Evolutionary conservation across 2,888 invertebrate species (phyloP).

Genomic region (Micropterix aruncella): DNA sequence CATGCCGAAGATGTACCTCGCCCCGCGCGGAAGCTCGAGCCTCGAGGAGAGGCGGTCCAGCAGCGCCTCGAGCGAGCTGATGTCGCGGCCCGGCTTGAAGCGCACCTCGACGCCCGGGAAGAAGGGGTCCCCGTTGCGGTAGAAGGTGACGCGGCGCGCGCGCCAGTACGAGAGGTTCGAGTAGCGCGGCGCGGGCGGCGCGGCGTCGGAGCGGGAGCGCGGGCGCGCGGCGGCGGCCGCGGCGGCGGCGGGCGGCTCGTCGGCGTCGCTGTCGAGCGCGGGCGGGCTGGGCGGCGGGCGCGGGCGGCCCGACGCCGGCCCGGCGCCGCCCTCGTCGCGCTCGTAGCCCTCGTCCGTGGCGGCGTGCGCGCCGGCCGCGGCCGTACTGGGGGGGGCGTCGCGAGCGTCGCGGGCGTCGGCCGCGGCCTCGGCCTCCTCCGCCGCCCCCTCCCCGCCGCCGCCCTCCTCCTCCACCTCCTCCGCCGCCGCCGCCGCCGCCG

Average conservation of each 20-base stretch:
- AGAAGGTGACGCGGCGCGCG: constrained; percentile 76
- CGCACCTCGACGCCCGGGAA: constrained; percentile 77
- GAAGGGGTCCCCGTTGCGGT: constrained; percentile 87
- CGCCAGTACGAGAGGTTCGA: constrained; percentile 79
- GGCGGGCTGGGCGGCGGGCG: constrained; percentile 11
- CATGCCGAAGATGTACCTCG: constrained; percentile 83
- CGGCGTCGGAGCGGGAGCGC: constrained; percentile 24
- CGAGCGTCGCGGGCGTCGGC: constrained; percentile 42
- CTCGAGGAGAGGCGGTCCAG: constrained; percentile 77
- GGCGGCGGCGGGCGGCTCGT: constrained; percentile 22
- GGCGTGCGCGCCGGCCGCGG: constrained; percentile 28
- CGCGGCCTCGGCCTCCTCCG: constrained; percentile 20
- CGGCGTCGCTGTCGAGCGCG: constrained; percentile 4
- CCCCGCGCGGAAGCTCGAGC: constrained; percentile 77
- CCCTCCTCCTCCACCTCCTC: constrained; percentile 29
- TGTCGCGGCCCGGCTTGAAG: constrained; percentile 79
- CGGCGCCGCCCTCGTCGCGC: constrained; percentile 20
- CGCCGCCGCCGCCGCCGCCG: constrained; percentile 23
- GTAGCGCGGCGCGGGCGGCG: constrained; percentile 47
- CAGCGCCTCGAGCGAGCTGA: constrained; percentile 72
- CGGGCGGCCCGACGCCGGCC: constrained; percentile 14
- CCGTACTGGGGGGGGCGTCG: constrained; percentile 34
- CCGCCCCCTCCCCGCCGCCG: constrained; percentile 15
- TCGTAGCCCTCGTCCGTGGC: constrained; percentile 27
- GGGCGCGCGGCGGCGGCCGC: constrained; percentile 22